Conservation (phyloP, 2,888 invertebrate genomes). For the Drosophila kanekoi region DNA sequence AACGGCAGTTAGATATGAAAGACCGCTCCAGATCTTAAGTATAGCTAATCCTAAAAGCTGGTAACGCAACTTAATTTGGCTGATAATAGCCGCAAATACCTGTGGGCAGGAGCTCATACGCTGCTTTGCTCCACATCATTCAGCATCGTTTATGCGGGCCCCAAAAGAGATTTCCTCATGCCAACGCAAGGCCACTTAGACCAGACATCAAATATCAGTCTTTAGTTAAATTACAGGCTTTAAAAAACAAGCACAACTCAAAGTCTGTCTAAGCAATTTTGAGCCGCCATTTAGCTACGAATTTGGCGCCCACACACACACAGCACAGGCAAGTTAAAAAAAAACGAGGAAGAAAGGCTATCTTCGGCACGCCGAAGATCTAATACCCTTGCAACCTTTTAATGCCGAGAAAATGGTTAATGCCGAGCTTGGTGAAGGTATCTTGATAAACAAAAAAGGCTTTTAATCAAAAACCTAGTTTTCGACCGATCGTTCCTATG, state of each 20-base stretch:
- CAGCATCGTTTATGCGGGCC: constrained; percentile 21
- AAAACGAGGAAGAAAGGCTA: too few species aligned
- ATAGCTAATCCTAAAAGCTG: constrained; percentile 28
- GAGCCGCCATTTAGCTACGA: constrained; percentile 41
- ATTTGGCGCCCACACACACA: constrained; percentile 77
- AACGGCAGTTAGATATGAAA: constrained; percentile 22
- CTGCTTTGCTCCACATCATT: constrained; percentile 13
- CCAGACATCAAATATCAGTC: constrained; percentile 63
- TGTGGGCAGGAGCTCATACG: constrained; percentile 12
- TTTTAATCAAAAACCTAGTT: too few species aligned
- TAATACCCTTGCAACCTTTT: too few species aligned
- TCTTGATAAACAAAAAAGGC: too few species aligned
- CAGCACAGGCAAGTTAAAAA: constrained; percentile 20
- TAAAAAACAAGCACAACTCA: constrained; percentile 3
- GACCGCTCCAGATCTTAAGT: constrained; percentile 8
- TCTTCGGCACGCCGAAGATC: too few species aligned
- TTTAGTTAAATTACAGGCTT: constrained; percentile 73
- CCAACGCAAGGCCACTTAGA: constrained; percentile 60
- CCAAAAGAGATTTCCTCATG: constrained; percentile 10
- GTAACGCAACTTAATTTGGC: constrained; percentile 49
- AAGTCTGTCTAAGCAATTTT: constrained; percentile 49
- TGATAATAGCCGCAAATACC: constrained; percentile 44
- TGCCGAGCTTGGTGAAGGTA: too few species aligned
- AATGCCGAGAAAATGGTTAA: too few species aligned
- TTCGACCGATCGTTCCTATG: too few species aligned